These are phyloP conservation scores for Nymphalis c-album DNA, from an alignment of 2,888 invertebrate species.

Conservation along the genomic window DNA sequence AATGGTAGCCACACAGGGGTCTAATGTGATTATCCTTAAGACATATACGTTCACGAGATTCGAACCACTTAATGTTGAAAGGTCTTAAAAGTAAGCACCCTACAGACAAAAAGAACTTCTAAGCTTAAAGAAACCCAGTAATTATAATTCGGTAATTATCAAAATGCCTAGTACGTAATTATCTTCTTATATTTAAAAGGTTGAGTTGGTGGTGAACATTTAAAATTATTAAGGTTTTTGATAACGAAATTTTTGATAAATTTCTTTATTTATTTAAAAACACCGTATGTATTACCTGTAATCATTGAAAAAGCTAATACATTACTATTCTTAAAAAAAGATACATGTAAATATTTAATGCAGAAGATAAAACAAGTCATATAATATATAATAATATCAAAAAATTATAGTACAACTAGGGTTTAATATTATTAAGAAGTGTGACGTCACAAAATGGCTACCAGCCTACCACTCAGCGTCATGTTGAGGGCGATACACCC, in stretches of 20 bases:
- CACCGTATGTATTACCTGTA: too few species aligned
- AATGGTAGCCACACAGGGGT: background rate
- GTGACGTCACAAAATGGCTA: too few species aligned
- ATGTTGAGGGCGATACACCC: too few species aligned
- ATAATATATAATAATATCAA: too few species aligned
- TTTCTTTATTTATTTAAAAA: background rate
- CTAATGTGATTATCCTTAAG: slow-evolving; percentile 3
- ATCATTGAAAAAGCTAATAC: too few species aligned
- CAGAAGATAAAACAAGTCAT: too few species aligned
- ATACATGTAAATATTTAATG: too few species aligned
- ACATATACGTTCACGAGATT: background rate
- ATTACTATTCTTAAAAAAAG: too few species aligned
- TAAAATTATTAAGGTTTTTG: background rate
- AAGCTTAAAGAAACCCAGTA: background rate
- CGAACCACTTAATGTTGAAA: slow-evolving; percentile 2
- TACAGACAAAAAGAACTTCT: background rate
- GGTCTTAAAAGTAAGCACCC: background rate
- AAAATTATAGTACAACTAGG: too few species aligned
- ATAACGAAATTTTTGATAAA: background rate
- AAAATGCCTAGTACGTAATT: background rate
- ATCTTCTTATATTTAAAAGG: background rate
- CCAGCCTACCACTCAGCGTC: too few species aligned
- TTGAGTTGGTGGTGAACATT: background rate
- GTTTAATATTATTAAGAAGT: too few species aligned
- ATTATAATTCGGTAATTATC: slow-evolving; percentile 3